Percentiles rank a stretch among this genome's conserved stretches.
Conservation (phyloP, 2,113 vertebrate species). For the Jaculus jaculus region DNA sequence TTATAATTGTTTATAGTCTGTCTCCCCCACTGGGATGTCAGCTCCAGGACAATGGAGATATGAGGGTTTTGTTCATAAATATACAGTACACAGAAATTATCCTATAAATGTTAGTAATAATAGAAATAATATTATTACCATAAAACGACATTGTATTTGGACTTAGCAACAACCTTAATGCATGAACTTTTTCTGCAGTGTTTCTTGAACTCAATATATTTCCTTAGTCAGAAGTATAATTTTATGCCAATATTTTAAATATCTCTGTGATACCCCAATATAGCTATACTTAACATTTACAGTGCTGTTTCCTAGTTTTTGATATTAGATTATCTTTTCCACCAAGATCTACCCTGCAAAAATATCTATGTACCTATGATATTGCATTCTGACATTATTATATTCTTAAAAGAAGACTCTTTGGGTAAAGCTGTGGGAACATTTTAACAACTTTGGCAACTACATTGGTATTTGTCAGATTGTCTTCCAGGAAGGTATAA, state of each 20-base stretch:
- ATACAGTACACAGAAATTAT: not conserved
- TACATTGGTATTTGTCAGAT: constrained; percentile 3
- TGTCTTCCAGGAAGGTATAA: not conserved
- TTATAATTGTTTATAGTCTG: not conserved
- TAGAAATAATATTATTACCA: not conserved
- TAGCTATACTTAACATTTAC: not conserved
- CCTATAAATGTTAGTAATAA: not conserved
- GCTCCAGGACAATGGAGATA: not conserved
- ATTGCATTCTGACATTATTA: not conserved
- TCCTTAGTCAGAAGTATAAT: not conserved
- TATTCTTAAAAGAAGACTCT: constrained; percentile 17
- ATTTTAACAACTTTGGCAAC: constrained; percentile 3
- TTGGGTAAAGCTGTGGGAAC: not conserved
- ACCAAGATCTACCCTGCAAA: not conserved
- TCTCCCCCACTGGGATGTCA: not conserved
- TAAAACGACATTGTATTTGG: not conserved
- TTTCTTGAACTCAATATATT: not conserved
- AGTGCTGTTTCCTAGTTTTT: not conserved
- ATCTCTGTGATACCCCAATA: not conserved
- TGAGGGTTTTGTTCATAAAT: constrained; percentile 23
- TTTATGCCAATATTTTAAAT: not conserved
- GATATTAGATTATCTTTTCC: constrained; percentile 1
- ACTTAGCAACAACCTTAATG: not conserved
- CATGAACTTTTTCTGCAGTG: not conserved
- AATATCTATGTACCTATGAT: not conserved